Conservation (phyloP, 2,888 invertebrate species). For the Cephus runcator region DNA sequence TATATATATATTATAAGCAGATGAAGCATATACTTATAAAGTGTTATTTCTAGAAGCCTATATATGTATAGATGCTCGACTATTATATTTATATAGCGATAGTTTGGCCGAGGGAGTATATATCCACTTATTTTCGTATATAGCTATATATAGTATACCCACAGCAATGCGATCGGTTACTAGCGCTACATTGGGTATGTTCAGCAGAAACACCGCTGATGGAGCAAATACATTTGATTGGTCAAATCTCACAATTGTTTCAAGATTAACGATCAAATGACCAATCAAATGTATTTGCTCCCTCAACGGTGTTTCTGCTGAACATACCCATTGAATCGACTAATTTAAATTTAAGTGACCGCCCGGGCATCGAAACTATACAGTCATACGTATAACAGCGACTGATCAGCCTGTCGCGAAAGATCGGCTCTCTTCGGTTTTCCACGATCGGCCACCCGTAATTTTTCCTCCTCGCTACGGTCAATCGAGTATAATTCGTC, state of each 20-base stretch:
- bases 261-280: no score
- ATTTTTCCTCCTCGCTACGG: background rate
- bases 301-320: no score
- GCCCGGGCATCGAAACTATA: background rate
- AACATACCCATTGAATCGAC: background rate
- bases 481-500: background rate
- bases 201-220: no score
- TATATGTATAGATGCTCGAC: background rate
- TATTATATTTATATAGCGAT: background rate
- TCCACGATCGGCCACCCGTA: background rate
- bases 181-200: background rate
- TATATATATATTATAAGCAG: background rate
- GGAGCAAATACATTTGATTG: no score
- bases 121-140: background rate
- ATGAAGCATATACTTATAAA: background rate
- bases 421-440: background rate
- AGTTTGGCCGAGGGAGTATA: background rate
- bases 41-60: background rate
- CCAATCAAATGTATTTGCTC: no score
- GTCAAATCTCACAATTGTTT: no score
- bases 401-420: background rate
- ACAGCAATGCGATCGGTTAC: background rate
- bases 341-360: background rate
- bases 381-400: background rate
- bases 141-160: background rate